These are phyloP conservation scores for Nineta flava DNA, from an alignment of 2,888 invertebrate species.

Conservation along the genomic window DNA sequence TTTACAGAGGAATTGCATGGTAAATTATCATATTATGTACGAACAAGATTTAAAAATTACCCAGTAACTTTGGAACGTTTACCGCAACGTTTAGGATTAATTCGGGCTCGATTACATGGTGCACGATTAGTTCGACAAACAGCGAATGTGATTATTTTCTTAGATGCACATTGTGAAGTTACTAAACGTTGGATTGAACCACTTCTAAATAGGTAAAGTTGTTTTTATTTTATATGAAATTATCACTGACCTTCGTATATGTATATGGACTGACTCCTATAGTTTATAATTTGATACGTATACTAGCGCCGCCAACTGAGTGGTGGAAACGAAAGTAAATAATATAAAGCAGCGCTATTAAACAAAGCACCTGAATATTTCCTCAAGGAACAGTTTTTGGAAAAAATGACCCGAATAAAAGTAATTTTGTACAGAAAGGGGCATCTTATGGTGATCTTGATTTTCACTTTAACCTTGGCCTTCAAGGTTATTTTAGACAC, in stretches of 20 bases:
- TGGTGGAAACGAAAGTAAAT: background rate
- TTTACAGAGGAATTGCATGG: constrained; percentile 49
- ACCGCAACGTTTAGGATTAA: constrained; percentile 64
- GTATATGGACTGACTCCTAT: no score
- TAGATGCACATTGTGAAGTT: constrained; percentile 86
- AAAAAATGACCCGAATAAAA: no score
- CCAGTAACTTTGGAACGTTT: constrained; percentile 59
- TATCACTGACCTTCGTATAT: no score
- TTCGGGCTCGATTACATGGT: constrained; percentile 77
- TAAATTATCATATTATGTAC: constrained; percentile 64
- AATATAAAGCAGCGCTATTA: background rate
- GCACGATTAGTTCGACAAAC: constrained; percentile 51
- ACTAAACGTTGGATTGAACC: constrained; percentile 77
- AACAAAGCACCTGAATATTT: no score
- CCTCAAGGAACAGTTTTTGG: no score
- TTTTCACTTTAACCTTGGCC: no score
- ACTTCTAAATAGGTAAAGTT: constrained; percentile 46
- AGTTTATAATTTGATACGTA: no score
- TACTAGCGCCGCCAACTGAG: no score
- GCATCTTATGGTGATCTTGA: no score
- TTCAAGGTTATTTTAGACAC: no score
- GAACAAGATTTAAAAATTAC: constrained; percentile 49
- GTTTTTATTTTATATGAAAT: no score
- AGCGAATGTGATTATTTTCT: constrained; percentile 69
- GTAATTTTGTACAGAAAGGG: no score